Base-by-base conservation (phyloP, 2,888 invertebrate species). In the Shargacucullia verbasci region DNA sequence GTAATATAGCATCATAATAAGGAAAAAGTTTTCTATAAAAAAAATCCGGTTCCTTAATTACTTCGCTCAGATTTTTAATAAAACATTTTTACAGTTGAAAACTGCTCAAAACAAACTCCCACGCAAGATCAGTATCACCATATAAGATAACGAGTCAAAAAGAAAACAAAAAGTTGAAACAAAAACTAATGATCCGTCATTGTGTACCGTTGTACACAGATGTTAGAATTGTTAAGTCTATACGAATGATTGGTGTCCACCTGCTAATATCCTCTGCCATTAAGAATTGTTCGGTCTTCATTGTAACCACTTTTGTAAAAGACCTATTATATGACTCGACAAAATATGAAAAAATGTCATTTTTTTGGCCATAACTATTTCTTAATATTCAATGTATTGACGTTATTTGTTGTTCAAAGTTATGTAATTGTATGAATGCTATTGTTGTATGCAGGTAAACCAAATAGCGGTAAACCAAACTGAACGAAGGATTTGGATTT, bases 171-270 rank as follows among this genome's bases (percentile, higher is more conserved):
- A 29, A 46, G 29, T 3, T 47, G 12, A 5, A 34, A 13, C n/a
- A 38, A 31, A 20, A 39, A 13, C 11, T 38, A 52, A 66, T 7
- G 35, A 47, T 31, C 41, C 46, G 47, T 62, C 38, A 58, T 67
- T 67, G 58, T 54, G 9, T n/a, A n/a, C n/a, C 46, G 13, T 37
- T n/a, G n/a, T n/a, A n/a, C n/a, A 14, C 7, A 11, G 13, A 49
- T 33, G 8, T 39, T 20, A 7, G 25, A 43, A 39, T 48, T 59
- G 27, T 29, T 39, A 27, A 29, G 41, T 11, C 25, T 11, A 2
- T 50, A 46, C 46, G 12, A 5, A 8, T n/a, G 13, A 34, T 45
- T 29, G 13, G 45, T 50, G 3, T 20, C 14, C 34, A 41, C 12
- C 29, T 49, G n/a, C 9, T 25, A 44, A 46, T 8, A 40, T 38